Evolutionary conservation across 2,113 vertebrate species (phyloP).

Genomic region (Antechinus stuartii): DNA sequence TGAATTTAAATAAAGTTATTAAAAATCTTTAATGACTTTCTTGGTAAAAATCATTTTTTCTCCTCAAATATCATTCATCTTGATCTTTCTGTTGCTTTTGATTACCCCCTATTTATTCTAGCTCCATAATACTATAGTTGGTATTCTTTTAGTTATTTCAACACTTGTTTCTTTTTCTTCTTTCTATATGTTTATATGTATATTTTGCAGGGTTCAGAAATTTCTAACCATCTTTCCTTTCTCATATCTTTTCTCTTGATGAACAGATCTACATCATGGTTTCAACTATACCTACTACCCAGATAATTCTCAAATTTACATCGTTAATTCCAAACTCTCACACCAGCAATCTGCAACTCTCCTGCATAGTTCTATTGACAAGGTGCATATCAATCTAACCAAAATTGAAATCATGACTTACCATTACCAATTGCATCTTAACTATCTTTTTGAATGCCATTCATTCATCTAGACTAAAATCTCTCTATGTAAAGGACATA

Average conservation of each 20-base stretch:
- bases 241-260: neutral
- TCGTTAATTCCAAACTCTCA: neutral
- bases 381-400: neutral
- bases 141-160: neutral
- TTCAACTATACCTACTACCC: neutral
- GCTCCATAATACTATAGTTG: neutral
- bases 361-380: neutral
- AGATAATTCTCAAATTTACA: neutral
- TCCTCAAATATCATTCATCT: neutral
- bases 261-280: neutral
- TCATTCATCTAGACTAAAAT: too few species aligned
- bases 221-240: neutral
- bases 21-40: neutral
- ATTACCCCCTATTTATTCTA: neutral
- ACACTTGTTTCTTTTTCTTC: neutral
- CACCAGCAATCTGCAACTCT: neutral
- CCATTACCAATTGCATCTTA: too few species aligned
- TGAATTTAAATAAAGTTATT: neutral
- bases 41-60: neutral
- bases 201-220: neutral
- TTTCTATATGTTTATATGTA: neutral
- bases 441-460: too few species aligned
- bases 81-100: neutral
- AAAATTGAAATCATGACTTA: too few species aligned
- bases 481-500: too few species aligned